phyloP scores from a whole-genome alignment of 2,797 vertebrate species.

The Lindbergichthys nudifrons region DNA sequence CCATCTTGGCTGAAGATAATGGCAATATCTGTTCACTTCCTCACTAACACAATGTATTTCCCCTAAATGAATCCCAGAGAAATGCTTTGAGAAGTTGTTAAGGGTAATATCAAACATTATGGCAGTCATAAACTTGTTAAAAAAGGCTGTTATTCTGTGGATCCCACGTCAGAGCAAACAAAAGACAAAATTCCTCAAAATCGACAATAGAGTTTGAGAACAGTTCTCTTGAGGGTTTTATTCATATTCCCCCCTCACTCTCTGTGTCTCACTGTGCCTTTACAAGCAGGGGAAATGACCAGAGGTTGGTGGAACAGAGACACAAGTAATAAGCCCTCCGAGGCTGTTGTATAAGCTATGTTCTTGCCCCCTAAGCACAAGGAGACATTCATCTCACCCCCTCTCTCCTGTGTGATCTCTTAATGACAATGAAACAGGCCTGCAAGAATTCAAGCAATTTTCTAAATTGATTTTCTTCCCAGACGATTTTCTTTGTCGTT shows the following conservation, averaged over 20 bases:
- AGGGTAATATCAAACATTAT: conserved; percentile 18
- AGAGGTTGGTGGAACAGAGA: conserved; percentile 43
- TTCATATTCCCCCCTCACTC: conserved; percentile 19
- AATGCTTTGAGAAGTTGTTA: conserved; percentile 5
- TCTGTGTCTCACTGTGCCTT: conserved; percentile 13
- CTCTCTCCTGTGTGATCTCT: conserved; percentile 70
- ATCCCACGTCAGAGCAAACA: conserved; percentile 12
- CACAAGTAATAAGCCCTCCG: conserved; percentile 63
- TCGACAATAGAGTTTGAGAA: neutral
- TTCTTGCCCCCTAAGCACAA: conserved; percentile 55
- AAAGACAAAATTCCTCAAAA: conserved; percentile 25
- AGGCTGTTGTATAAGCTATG: conserved; percentile 48
- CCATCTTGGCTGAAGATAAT: conserved; percentile 57
- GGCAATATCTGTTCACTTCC: conserved; percentile 56
- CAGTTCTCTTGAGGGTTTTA: conserved; percentile 43
- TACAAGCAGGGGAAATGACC: conserved; percentile 32
- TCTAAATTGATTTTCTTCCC: conserved; percentile 84
- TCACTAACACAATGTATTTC: conserved; percentile 5
- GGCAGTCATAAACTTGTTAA: neutral
- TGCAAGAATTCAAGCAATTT: conserved; percentile 83
- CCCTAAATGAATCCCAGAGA: conserved; percentile 19
- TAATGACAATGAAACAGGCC: conserved; percentile 80
- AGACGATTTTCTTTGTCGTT: conserved; percentile 79
- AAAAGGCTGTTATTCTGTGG: neutral
- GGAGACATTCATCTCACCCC: conserved; percentile 64